Evolutionary conservation across 2,113 vertebrate genomes (phyloP).

Genomic region (Astur gentilis): DNA sequence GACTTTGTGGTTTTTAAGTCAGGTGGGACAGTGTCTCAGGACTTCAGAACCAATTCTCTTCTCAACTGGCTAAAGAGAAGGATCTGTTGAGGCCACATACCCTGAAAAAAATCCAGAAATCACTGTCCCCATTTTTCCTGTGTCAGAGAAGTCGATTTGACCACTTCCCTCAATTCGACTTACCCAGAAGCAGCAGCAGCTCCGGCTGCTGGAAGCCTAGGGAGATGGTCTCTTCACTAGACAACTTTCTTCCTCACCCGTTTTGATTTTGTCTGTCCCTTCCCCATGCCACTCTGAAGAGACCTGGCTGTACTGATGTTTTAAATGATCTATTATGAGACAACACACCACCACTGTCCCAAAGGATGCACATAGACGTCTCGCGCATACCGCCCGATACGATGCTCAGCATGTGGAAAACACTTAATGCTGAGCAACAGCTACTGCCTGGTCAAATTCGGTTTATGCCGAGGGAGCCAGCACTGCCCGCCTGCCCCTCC

Average conservation of each 20-base stretch:
- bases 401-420: neutral
- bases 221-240: neutral
- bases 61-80: neutral
- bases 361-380: neutral
- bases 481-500: neutral
- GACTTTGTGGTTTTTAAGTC: neutral
- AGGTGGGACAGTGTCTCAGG: neutral
- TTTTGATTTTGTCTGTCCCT: neutral
- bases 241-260: neutral
- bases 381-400: fast-evolving
- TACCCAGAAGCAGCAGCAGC: neutral
- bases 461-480: neutral
- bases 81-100: neutral
- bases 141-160: neutral
- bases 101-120: neutral
- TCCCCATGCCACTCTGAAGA: neutral
- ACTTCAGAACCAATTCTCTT: neutral
- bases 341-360: neutral
- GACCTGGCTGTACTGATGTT: neutral
- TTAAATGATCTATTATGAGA: neutral
- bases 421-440: neutral
- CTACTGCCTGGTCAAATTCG: neutral
- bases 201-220: neutral
- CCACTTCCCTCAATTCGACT: neutral
- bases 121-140: neutral